Percentiles rank a stretch among this genome's conserved stretches.
Evolutionary conservation across 2,888 invertebrate genomes (phyloP).

Genomic region (Steinernema hermaphroditum): DNA sequence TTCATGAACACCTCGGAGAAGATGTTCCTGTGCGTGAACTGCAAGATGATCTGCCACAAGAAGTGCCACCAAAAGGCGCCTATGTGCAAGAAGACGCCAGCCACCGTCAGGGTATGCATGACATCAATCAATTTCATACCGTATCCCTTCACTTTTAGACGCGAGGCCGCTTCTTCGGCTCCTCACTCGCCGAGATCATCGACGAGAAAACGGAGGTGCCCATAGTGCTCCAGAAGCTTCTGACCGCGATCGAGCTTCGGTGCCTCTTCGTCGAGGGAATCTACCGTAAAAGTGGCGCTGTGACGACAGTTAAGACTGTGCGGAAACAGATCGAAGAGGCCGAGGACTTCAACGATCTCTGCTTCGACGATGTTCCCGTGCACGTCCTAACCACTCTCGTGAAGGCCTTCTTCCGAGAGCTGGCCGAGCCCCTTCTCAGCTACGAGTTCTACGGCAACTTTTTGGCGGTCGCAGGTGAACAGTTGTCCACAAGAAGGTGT

Average conservation of each 20-base stretch:
- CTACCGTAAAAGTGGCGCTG: slow-evolving; percentile 81
- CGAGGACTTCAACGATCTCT: slow-evolving; percentile 74
- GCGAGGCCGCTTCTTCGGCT: slow-evolving; percentile 76
- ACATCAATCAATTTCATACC: no score
- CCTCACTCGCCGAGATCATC: slow-evolving; percentile 75
- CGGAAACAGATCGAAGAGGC: slow-evolving; percentile 68
- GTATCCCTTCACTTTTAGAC: no score
- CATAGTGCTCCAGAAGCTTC: slow-evolving; percentile 82
- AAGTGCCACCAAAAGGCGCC: slow-evolving; percentile 78
- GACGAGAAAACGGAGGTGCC: slow-evolving; percentile 71
- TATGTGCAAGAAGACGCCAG: slow-evolving; percentile 9
- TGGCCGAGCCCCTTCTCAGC: slow-evolving; percentile 88
- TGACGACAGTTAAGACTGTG: slow-evolving; percentile 68
- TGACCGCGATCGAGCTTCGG: slow-evolving; percentile 87
- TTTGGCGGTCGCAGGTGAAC: slow-evolving; percentile 77
- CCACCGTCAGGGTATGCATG: not conserved
- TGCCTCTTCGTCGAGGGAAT: slow-evolving; percentile 90
- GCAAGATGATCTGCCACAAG: slow-evolving; percentile 89
- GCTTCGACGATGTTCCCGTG: slow-evolving; percentile 78
- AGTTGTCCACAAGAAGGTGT: not conserved
- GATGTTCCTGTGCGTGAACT: slow-evolving; percentile 71
- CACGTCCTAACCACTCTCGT: slow-evolving; percentile 87
- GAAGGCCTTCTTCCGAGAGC: slow-evolving; percentile 84
- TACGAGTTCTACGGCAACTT: slow-evolving; percentile 93
- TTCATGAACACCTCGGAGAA: slow-evolving; percentile 93